phyloP scores from a whole-genome alignment of 2,797 vertebrate genomes.

The Falco novaeseelandiae region DNA sequence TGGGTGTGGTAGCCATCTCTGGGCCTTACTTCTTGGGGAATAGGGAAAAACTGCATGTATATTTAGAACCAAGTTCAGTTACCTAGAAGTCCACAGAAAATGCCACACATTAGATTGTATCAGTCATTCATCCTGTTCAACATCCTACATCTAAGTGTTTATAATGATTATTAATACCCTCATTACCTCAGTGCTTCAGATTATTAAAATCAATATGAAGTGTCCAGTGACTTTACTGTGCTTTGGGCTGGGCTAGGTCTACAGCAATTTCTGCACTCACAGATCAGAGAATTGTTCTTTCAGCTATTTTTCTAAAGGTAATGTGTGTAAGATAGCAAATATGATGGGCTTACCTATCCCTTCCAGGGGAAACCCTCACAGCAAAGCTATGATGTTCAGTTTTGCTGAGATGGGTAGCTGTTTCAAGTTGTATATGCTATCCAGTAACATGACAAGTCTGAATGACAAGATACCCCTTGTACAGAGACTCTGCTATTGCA shows the following conservation, averaged over 20 bases:
- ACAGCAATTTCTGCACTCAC: background rate
- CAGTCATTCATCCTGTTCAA: background rate
- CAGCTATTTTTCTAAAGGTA: background rate
- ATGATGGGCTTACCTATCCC: background rate
- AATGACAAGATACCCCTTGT: background rate
- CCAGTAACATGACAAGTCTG: background rate
- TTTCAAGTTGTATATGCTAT: background rate
- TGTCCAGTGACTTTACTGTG: background rate
- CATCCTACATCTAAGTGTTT: background rate
- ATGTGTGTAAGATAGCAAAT: background rate
- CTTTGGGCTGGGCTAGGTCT: background rate
- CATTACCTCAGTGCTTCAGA: background rate
- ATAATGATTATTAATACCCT: background rate
- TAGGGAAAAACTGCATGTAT: background rate
- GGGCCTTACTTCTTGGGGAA: background rate
- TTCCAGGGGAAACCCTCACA: background rate
- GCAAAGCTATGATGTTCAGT: background rate
- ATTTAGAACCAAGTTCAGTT: background rate
- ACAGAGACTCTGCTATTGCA: background rate
- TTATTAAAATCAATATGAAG: background rate
- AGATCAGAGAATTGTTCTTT: background rate
- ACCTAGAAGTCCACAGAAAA: background rate
- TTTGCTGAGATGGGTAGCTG: background rate
- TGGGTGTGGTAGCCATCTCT: background rate
- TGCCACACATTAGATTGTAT: background rate